Evolutionary conservation across 1,140 invertebrate species (phyloP), one percentile per base, ranked within the genome.

Genomic region (Drosophila pruinosa): DNA sequence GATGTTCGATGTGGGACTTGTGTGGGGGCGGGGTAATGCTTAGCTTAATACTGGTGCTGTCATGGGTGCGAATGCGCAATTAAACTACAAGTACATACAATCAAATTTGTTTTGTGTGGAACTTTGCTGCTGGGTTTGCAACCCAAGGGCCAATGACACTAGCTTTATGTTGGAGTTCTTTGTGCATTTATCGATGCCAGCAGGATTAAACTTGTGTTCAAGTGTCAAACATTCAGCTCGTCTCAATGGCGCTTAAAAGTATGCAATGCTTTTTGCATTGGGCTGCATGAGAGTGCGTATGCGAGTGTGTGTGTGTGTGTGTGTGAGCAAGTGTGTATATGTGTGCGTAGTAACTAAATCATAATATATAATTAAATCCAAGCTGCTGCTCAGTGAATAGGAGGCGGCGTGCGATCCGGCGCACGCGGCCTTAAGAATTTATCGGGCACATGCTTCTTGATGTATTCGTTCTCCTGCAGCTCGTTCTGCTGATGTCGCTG

Each of bases 371-470:
- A 47, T 26, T 17, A 2, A 53, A 38, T 19, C 34, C 22, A 26
- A 62, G 38, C 28, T 48, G 21, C 54, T 72, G 24, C 57, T 85
- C 63, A 91, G 39, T 91, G 90, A 22, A 91, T 72, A 21, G 90
- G 90, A 47, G 90, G 90, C 48, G 90, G 90, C 67, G 90, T 91
- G 69, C 90, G 88, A 78, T 86, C 90, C 61, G 78, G 80, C 63
- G 85, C 73, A 74, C 90, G 90, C 12, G 74, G 74, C 54, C 67
- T 74, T 15, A 90, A 53, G 54, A 90, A 63, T 14, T 75, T 86
- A 56, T 89, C 82, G 48, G 90, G 90, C 52, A 91, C 88, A 67
- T 91, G 89, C 58, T 89, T 91, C 53, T 68, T 77, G 36, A 78
- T 80, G 74, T 89, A 91, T 41, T 90, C 76, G 45, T 79, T 82